These are phyloP conservation scores for Blastomussa wellsi DNA, from an alignment of 92 coral and sea anemone genomes.

Conservation along the genomic window DNA sequence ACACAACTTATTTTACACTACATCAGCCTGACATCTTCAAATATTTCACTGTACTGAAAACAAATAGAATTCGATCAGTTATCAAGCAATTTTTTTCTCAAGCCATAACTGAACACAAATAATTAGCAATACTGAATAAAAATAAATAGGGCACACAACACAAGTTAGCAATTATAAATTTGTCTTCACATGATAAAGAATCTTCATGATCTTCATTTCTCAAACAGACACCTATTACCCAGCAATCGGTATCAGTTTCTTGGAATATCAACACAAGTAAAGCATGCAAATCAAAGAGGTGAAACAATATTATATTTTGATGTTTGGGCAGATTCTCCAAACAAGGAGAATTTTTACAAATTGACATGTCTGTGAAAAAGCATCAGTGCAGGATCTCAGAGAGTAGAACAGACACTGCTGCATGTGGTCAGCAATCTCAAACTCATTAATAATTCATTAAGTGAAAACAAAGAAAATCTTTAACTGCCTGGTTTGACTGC, in stretches of 20 bases:
- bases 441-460: neutral
- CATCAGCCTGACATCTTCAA: neutral
- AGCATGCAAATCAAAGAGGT: neutral
- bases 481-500: neutral
- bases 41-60: neutral
- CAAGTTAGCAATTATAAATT: neutral
- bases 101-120: neutral
- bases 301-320: neutral
- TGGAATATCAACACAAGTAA: neutral
- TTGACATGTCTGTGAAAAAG: neutral
- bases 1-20: neutral
- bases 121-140: neutral
- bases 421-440: neutral
- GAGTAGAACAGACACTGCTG: neutral
- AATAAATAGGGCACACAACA: constrained; percentile 24
- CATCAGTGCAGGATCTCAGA: neutral
- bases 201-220: neutral
- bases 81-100: neutral
- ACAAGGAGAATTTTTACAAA: neutral
- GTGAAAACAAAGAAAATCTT: neutral
- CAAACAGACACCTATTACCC: neutral
- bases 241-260: neutral
- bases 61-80: neutral
- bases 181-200: neutral
- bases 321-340: neutral